Evolutionary conservation across 2,113 vertebrate species (phyloP).

Genomic region (Vicugna pacos): DNA sequence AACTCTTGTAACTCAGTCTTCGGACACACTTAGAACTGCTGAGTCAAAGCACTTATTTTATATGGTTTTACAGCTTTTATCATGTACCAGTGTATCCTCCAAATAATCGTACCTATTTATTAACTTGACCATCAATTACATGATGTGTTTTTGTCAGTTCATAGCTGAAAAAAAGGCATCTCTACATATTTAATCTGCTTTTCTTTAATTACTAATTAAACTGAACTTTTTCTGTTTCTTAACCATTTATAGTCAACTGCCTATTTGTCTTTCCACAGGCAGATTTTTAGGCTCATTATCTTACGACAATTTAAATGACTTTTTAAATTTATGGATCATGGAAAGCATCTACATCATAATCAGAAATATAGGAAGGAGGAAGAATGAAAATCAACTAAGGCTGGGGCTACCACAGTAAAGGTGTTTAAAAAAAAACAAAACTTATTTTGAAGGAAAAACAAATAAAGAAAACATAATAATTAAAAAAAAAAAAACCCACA

Average conservation of each 20-base stretch:
- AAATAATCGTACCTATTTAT: not conserved
- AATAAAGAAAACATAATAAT: too few relatives aligned
- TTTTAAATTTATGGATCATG: not conserved
- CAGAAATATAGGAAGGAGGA: not conserved
- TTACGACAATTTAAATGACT: not conserved
- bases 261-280: not conserved
- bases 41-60: not conserved
- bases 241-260: not conserved
- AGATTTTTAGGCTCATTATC: conserved; percentile 24
- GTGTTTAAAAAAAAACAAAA: too few relatives aligned
- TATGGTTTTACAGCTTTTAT: not conserved
- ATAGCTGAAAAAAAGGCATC: not conserved
- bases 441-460: too few relatives aligned
- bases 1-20: not conserved
- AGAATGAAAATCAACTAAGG: not conserved
- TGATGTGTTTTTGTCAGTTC: not conserved
- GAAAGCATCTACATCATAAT: not conserved
- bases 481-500: not conserved
- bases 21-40: not conserved
- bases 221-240: not conserved
- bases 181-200: not conserved
- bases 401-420: not conserved
- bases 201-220: conserved; percentile 27
- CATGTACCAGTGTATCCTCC: not conserved
- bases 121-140: not conserved